Conservation (phyloP, 1,140 invertebrate genomes). For the Pectinophora gossypiella region DNA sequence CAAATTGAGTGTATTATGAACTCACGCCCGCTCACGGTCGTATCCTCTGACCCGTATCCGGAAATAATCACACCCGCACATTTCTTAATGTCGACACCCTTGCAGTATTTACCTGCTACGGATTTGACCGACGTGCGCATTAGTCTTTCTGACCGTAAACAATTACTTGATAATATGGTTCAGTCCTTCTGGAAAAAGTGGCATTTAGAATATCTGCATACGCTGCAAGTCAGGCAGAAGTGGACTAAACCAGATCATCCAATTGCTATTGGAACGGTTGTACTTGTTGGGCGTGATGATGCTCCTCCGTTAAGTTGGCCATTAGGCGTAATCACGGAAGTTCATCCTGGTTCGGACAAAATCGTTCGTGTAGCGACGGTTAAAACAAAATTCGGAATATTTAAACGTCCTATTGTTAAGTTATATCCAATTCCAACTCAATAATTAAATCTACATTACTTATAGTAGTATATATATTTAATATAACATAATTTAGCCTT, state of each 20-base stretch:
- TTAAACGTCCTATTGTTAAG: not conserved
- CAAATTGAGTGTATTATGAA: constrained; percentile 47
- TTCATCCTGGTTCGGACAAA: constrained; percentile 18
- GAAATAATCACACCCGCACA: constrained; percentile 38
- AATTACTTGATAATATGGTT: constrained; percentile 26
- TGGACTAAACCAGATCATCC: constrained; percentile 19
- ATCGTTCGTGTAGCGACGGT: constrained; percentile 21
- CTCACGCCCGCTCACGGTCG: constrained; percentile 32
- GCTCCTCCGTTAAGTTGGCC: constrained; percentile 23
- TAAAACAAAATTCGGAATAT: constrained; percentile 19
- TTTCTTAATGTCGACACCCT: constrained; percentile 34
- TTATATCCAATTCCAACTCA: not conserved
- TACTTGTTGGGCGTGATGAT: constrained; percentile 24
- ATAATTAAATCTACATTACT: too few species aligned
- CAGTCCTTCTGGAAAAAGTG: constrained; percentile 51
- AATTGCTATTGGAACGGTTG: constrained; percentile 21
- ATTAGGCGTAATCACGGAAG: constrained; percentile 21
- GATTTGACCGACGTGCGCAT: too few species aligned
- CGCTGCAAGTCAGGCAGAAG: constrained; percentile 28
- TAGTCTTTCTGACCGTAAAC: constrained; percentile 10
- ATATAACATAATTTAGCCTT: too few species aligned
- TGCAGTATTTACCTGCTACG: constrained; percentile 37
- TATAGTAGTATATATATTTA: too few species aligned
- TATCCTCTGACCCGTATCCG: constrained; percentile 27
- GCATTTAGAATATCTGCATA: constrained; percentile 36